These are phyloP conservation scores for Bellardia bayeri DNA, from an alignment of 2,888 invertebrate genomes.

Conservation along the genomic window DNA sequence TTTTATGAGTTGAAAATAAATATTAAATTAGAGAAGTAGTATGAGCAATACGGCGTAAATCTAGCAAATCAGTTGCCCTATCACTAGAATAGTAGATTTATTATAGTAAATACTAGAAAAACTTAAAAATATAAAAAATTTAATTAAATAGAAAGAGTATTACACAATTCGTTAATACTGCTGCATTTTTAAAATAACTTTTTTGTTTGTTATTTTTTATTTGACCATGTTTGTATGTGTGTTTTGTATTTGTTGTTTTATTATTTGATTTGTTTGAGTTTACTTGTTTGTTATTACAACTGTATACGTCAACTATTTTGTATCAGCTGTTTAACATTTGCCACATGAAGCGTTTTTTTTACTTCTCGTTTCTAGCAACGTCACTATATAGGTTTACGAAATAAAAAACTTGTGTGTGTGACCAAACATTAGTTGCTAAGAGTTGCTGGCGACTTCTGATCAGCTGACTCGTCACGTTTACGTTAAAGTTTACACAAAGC, in stretches of 20 bases:
- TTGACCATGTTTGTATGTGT: not conserved
- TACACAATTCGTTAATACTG: not conserved
- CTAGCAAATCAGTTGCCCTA: too few relatives aligned
- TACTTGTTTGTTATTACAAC: not conserved
- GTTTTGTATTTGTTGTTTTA: not conserved
- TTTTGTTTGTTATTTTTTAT: not conserved
- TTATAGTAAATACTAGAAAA: too few relatives aligned
- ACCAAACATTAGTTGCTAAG: not conserved
- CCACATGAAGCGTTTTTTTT: not conserved
- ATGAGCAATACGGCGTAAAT: too few relatives aligned
- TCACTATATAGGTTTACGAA: not conserved
- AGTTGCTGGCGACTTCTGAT: not conserved
- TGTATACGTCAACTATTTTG: not conserved
- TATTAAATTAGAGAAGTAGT: too few relatives aligned
- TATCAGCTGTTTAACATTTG: not conserved
- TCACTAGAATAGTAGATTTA: too few relatives aligned
- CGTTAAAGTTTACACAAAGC: not conserved
- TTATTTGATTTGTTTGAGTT: not conserved
- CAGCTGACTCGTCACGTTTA: conserved; percentile 33
- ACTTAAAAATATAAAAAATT: too few relatives aligned
- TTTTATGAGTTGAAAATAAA: too few relatives aligned
- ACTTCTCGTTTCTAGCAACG: not conserved
- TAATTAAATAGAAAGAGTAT: not conserved
- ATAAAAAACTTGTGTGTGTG: not conserved
- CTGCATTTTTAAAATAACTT: not conserved